Evolutionary conservation across 2,113 vertebrate genomes (phyloP).

Genomic region (Triplophysa rosa): DNA sequence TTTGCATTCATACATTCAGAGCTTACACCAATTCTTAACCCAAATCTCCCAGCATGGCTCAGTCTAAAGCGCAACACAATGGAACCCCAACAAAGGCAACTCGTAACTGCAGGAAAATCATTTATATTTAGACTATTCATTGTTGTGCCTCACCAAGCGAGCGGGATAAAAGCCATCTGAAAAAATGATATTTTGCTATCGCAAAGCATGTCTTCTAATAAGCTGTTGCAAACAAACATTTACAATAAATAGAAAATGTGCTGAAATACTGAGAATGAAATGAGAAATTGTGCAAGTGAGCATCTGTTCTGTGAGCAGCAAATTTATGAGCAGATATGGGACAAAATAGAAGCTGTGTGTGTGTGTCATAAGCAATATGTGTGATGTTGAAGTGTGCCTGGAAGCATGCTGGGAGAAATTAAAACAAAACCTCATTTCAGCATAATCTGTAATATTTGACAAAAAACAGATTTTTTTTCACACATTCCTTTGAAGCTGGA

Average conservation of each 20-base stretch:
- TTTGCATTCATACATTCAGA: constrained; percentile 50
- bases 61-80: constrained; percentile 51
- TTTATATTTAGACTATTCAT: constrained; percentile 45
- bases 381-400: constrained; percentile 30
- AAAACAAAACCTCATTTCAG: constrained; percentile 28
- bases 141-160: constrained; percentile 51
- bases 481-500: constrained; percentile 19
- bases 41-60: constrained; percentile 54
- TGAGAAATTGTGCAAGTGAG: constrained; percentile 17
- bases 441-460: constrained; percentile 7
- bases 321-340: constrained; percentile 23
- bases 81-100: constrained; percentile 47
- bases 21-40: constrained; percentile 52
- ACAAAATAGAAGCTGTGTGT: constrained; percentile 22
- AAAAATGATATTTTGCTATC: not conserved
- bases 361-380: constrained; percentile 30
- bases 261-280: constrained; percentile 25
- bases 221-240: constrained; percentile 43
- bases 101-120: constrained; percentile 7
- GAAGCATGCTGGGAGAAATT: constrained; percentile 21
- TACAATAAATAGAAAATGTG: constrained; percentile 27
- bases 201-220: constrained; percentile 28
- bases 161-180: constrained; percentile 4
- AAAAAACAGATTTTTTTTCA: constrained; percentile 31
- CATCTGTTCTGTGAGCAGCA: constrained; percentile 18